Conservation (phyloP, 2,888 invertebrate genomes). For the Catocala sponsa region DNA sequence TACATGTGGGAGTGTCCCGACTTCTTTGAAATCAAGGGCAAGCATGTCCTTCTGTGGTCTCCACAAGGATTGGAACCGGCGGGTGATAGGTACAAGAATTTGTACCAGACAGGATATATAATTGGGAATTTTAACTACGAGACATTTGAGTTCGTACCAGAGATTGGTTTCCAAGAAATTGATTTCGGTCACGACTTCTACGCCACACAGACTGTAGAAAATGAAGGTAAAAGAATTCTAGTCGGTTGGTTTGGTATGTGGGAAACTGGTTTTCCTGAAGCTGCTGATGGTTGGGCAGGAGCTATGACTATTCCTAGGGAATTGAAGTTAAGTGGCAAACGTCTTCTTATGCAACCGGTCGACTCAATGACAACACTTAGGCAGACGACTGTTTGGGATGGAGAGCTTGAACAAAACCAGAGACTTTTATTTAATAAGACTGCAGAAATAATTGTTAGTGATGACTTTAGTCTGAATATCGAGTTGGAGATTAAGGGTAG, state of each 20-base stretch:
- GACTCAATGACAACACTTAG: conserved; percentile 66
- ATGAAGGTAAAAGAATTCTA: conserved; percentile 71
- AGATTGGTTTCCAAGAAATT: conserved; percentile 75
- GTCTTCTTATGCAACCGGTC: conserved; percentile 74
- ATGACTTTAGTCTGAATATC: conserved; percentile 62
- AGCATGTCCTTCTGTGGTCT: conserved; percentile 77
- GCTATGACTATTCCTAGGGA: conserved; percentile 78
- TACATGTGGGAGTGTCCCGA: conserved; percentile 88
- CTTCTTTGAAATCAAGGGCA: conserved; percentile 80
- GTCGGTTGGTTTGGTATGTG: conserved; percentile 83
- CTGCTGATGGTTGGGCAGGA: conserved; percentile 80
- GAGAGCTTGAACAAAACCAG: conserved; percentile 52
- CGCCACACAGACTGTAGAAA: conserved; percentile 76
- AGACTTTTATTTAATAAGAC: conserved; percentile 65
- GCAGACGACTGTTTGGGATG: conserved; percentile 54
- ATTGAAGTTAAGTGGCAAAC: conserved; percentile 63
- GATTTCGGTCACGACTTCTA: conserved; percentile 85
- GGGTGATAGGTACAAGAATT: conserved; percentile 79
- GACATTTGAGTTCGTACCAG: conserved; percentile 72
- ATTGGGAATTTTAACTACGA: conserved; percentile 80
- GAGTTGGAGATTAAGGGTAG: conserved; percentile 68
- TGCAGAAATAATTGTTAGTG: conserved; percentile 69
- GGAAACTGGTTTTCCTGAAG: conserved; percentile 74
- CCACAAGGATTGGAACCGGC: conserved; percentile 76
- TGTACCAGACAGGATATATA: conserved; percentile 77